Evolutionary conservation across 2,888 invertebrate genomes (phyloP).

Genomic region (Barypeithes pellucidus): DNA sequence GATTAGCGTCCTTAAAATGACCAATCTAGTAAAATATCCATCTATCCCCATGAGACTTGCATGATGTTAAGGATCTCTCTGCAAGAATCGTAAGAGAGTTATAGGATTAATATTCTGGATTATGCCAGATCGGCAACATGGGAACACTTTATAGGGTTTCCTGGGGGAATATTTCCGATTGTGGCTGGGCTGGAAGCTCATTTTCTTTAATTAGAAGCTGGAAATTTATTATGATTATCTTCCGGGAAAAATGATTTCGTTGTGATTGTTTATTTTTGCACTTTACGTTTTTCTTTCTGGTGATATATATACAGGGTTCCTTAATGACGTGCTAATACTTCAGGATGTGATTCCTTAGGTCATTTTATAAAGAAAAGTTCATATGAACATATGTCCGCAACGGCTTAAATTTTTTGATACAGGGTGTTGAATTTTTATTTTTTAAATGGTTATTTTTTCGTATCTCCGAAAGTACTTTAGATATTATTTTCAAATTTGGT

Average conservation of each 20-base stretch:
- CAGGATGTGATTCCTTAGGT: no score
- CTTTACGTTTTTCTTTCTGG: no score
- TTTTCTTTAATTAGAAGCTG: constrained; percentile 36
- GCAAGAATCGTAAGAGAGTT: constrained; percentile 3
- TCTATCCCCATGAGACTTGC: constrained; percentile 9
- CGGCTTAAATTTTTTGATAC: no score
- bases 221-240: constrained; percentile 19
- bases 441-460: no score
- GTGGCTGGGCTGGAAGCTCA: constrained; percentile 11
- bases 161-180: constrained; percentile 19
- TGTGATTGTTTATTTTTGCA: neutral
- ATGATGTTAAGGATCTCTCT: constrained; percentile 16
- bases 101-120: constrained; percentile 37
- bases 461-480: no score
- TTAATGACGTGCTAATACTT: no score
- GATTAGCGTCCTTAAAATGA: no score
- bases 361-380: no score
- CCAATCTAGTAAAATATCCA: constrained; percentile 1
- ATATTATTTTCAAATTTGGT: no score
- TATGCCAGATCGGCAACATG: constrained; percentile 23
- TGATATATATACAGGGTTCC: no score
- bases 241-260: neutral
- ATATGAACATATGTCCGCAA: no score
- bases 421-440: no score
- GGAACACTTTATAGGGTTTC: constrained; percentile 32